Evolutionary conservation across 1,140 invertebrate species (phyloP).

Genomic region (Euglossa dilemma): DNA sequence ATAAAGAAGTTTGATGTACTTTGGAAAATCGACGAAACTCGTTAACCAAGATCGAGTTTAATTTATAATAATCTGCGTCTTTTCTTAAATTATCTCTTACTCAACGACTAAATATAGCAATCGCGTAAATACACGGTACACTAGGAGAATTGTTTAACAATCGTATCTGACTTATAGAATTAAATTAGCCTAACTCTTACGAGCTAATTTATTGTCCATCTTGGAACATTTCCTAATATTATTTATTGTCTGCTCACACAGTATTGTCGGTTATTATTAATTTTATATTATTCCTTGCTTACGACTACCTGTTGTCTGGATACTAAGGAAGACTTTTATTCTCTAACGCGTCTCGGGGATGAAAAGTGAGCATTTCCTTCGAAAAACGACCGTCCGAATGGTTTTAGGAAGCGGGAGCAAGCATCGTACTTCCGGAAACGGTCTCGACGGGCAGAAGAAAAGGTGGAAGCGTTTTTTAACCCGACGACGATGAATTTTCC

Average conservation of each 20-base stretch:
- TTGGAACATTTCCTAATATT: constrained; percentile 75
- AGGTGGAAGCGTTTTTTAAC: background rate
- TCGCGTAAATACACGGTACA: background rate
- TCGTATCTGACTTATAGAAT: constrained; percentile 48
- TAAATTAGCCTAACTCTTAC: constrained; percentile 49
- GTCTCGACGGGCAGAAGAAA: background rate
- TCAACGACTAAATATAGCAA: background rate
- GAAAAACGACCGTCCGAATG: background rate
- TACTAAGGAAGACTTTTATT: constrained; percentile 78
- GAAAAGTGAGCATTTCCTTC: constrained; percentile 8
- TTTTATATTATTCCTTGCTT: constrained; percentile 64
- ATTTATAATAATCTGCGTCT: too few relatives aligned
- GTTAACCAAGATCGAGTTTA: background rate
- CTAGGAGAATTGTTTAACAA: constrained; percentile 21
- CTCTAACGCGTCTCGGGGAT: constrained; percentile 50
- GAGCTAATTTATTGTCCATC: constrained; percentile 73
- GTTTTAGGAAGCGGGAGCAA: background rate
- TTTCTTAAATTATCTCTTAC: background rate
- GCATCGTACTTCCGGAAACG: background rate
- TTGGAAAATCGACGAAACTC: background rate
- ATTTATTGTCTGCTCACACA: constrained; percentile 81
- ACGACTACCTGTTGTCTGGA: constrained; percentile 78
- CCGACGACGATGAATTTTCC: background rate
- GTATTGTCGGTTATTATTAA: constrained; percentile 79
- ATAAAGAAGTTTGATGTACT: background rate